Evolutionary conservation across 2,113 vertebrate species (phyloP).

Genomic region (Callocephalon fimbriatum): DNA sequence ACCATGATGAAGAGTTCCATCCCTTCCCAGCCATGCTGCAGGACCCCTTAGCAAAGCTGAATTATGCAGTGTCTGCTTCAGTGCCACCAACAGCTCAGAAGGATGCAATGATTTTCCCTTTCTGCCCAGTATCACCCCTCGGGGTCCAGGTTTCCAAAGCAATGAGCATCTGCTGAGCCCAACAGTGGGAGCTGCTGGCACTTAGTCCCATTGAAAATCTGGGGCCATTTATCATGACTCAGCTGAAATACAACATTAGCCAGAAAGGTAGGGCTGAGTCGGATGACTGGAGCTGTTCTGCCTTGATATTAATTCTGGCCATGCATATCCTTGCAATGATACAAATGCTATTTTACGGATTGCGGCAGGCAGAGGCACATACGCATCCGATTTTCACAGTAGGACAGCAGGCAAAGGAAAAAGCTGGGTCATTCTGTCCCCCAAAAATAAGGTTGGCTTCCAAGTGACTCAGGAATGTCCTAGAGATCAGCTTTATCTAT

Average conservation of each 20-base stretch:
- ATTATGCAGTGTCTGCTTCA: accelerated
- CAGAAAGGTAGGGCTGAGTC: background rate
- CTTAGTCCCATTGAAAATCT: background rate
- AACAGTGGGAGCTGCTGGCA: background rate
- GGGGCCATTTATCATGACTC: background rate
- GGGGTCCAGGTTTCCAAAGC: background rate
- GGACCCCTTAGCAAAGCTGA: background rate
- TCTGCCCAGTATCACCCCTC: background rate
- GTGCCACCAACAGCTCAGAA: background rate
- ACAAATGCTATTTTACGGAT: background rate
- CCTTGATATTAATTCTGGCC: background rate
- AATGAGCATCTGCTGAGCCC: background rate
- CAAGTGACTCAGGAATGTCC: slow-evolving; percentile 48
- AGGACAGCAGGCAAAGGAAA: background rate
- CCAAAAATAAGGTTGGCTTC: background rate
- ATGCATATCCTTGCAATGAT: background rate
- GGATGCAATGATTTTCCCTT: background rate
- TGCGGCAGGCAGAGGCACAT: background rate
- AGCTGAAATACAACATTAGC: background rate
- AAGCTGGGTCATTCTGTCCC: background rate
- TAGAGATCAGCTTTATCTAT: slow-evolving; percentile 17
- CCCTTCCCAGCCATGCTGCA: background rate
- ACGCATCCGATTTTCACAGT: background rate
- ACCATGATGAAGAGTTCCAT: background rate
- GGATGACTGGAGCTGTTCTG: background rate